Evolutionary conservation across 2,113 vertebrate genomes (phyloP).

Genomic region (Rhabdornis inornatus): DNA sequence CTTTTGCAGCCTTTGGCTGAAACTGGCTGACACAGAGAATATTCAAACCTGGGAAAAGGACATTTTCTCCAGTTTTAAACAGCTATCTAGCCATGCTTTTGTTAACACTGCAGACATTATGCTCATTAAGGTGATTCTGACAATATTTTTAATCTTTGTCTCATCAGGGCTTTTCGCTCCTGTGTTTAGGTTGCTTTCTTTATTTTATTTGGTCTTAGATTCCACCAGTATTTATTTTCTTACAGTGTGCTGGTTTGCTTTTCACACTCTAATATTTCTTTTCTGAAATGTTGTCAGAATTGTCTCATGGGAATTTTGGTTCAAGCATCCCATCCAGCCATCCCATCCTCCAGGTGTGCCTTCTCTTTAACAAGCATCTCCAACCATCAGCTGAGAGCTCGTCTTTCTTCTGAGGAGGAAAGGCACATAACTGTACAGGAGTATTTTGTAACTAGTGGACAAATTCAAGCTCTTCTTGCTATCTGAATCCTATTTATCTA

Average conservation of each 20-base stretch:
- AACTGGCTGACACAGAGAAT: neutral
- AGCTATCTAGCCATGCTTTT: accelerated
- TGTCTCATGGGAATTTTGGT: neutral
- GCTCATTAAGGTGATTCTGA: neutral
- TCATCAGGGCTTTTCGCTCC: neutral
- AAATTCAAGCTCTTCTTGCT: neutral
- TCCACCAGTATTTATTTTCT: neutral
- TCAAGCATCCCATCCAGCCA: neutral
- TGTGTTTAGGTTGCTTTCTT: neutral
- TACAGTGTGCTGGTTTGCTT: neutral
- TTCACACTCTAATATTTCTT: neutral
- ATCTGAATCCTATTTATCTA: neutral
- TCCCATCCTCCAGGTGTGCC: accelerated
- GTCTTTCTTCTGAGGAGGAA: neutral
- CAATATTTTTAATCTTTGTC: neutral
- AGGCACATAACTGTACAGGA: neutral
- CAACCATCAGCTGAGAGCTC: neutral
- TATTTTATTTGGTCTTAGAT: neutral
- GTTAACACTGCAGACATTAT: neutral
- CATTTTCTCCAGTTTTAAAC: neutral
- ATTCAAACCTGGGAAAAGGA: neutral
- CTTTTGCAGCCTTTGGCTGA: neutral
- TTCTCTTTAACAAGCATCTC: neutral
- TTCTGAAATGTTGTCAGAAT: neutral
- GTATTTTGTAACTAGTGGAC: neutral